Conservation (phyloP, 2,797 vertebrate genomes). For the Gorsachius magnificus region DNA sequence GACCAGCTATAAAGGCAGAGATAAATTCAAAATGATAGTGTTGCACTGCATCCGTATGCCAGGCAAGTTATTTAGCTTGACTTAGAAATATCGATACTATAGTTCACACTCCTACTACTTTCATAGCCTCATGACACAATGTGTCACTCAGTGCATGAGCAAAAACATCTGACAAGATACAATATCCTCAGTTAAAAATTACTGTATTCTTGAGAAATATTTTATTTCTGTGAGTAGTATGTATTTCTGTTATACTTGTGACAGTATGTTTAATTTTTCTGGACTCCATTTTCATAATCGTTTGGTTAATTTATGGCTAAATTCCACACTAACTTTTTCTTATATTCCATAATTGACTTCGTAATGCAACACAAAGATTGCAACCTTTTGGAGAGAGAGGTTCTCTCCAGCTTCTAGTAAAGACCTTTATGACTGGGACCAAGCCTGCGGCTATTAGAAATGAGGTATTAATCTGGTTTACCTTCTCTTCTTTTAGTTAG, state of each 20-base stretch:
- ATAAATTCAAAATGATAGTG: neutral
- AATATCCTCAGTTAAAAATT: neutral
- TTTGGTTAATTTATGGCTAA: neutral
- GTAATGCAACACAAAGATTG: neutral
- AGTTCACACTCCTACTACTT: neutral
- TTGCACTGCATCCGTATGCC: neutral
- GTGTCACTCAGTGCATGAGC: neutral
- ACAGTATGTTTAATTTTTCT: neutral
- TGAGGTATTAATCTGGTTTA: neutral
- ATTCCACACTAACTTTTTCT: neutral
- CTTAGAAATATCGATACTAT: neutral
- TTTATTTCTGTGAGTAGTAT: neutral
- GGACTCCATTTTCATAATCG: neutral
- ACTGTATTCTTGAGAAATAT: neutral
- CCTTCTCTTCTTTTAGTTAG: neutral
- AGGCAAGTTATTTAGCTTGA: neutral
- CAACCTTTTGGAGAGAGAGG: neutral
- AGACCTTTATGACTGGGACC: neutral
- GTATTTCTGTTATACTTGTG: neutral
- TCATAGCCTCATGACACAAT: neutral
- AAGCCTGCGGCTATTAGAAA: neutral
- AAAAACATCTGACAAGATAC: neutral
- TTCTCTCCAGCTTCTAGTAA: neutral
- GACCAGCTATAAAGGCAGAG: neutral
- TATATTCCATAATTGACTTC: neutral